Percentiles rank a stretch among this genome's conserved stretches.
phyloP scores from a whole-genome alignment of 2,797 vertebrate species.

The Perodicticus potto region DNA sequence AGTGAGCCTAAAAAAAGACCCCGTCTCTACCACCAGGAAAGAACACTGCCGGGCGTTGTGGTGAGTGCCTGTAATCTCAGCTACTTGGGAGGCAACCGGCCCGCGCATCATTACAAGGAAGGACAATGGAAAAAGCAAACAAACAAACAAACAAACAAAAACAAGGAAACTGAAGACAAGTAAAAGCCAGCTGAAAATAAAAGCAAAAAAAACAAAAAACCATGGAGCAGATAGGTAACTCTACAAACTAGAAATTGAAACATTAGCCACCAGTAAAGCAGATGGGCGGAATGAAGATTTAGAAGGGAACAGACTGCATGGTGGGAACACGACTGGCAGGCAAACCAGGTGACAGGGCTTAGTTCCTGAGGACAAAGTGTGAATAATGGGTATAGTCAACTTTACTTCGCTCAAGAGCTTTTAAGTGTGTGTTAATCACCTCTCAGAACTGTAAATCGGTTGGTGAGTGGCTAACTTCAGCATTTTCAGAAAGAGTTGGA shows the following conservation, averaged over 20 bases:
- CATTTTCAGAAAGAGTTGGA: neutral
- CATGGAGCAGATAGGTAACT: constrained; percentile 51
- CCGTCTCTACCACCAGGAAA: too few species aligned
- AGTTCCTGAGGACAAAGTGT: neutral
- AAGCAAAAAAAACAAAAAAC: too few species aligned
- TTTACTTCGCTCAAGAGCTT: neutral
- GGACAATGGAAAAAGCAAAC: too few species aligned
- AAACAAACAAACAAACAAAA: too few species aligned
- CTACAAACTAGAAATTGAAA: constrained; percentile 54
- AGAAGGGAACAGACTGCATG: neutral
- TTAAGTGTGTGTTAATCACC: neutral
- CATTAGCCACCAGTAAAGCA: constrained; percentile 53
- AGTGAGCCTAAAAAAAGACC: too few species aligned
- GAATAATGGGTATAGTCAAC: neutral
- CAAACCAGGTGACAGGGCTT: neutral
- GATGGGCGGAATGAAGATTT: neutral
- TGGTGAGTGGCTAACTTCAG: neutral
- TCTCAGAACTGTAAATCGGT: neutral
- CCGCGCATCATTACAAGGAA: too few species aligned
- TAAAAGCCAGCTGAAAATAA: too few species aligned
- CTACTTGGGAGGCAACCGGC: too few species aligned
- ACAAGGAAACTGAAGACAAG: too few species aligned
- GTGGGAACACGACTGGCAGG: neutral
- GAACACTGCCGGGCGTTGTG: too few species aligned
- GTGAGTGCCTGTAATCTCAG: too few species aligned